A percentile compares a stretch with the other conserved stretches of the same genome.
Conservation (phyloP, 2,797 vertebrate genomes). For the Siniperca undulata region DNA sequence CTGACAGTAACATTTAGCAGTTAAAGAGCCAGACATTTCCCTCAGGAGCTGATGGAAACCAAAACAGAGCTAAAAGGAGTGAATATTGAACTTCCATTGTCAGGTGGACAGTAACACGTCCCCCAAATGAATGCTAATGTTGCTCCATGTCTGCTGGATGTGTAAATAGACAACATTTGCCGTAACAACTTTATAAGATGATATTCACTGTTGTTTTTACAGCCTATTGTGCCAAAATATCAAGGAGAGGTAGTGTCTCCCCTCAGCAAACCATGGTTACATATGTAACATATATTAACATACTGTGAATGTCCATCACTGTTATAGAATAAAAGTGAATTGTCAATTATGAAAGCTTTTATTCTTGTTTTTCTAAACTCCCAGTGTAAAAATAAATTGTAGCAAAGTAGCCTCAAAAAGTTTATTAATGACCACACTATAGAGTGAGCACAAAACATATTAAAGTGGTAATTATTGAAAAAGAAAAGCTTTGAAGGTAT, state of each 20-base stretch:
- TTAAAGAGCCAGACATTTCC: conserved; percentile 2
- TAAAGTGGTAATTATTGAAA: neutral
- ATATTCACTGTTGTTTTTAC: neutral
- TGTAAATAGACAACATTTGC: neutral
- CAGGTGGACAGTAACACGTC: neutral
- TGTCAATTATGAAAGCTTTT: neutral
- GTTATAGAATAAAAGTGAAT: neutral
- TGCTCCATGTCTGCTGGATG: neutral
- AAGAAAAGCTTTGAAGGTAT: conserved; percentile 5
- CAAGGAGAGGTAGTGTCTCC: neutral
- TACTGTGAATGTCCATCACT: neutral
- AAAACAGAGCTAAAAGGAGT: neutral
- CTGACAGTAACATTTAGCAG: conserved; percentile 19
- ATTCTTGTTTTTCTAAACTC: neutral
- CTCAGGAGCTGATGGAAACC: neutral
- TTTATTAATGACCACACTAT: neutral
- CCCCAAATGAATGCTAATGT: neutral
- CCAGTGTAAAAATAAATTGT: neutral
- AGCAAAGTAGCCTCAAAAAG: neutral
- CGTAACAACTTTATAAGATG: neutral
- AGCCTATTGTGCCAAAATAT: neutral
- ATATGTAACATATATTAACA: neutral
- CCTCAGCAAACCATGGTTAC: neutral
- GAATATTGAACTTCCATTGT: neutral
- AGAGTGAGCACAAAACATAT: neutral